Conservation (phyloP, 1,140 invertebrate species). For the Steinernema khuongi region DNA sequence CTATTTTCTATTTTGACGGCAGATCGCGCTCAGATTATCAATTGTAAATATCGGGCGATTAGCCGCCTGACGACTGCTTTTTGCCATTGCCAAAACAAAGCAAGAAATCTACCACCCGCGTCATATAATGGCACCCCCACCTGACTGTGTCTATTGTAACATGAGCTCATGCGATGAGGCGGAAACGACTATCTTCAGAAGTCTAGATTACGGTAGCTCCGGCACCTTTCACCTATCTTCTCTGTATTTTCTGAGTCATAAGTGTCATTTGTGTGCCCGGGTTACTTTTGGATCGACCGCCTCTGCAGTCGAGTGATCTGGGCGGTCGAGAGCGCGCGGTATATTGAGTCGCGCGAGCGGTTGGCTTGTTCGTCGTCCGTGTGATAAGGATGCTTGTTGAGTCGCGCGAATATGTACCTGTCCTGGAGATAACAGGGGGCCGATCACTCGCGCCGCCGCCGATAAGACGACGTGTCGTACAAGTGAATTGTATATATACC, state of each 20-base stretch:
- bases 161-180: too few species aligned
- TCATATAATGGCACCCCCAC: background rate
- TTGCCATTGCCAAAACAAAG: background rate
- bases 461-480: background rate
- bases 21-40: background rate
- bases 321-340: background rate
- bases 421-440: background rate
- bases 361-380: background rate
- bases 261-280: too few species aligned
- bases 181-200: too few species aligned
- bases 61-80: background rate
- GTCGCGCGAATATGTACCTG: conserved; percentile 1
- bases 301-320: background rate
- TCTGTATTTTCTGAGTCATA: too few species aligned
- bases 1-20: conserved; percentile 7
- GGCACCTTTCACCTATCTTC: too few species aligned
- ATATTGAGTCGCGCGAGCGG: background rate
- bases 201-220: too few species aligned
- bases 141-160: too few species aligned
- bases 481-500: background rate
- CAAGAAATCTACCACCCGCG: background rate
- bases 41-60: conserved; percentile 6
- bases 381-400: background rate
- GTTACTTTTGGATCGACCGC: background rate
- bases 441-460: background rate